These are phyloP conservation scores for Prionace glauca DNA, from an alignment of 2,797 vertebrate genomes.

Conservation along the genomic window DNA sequence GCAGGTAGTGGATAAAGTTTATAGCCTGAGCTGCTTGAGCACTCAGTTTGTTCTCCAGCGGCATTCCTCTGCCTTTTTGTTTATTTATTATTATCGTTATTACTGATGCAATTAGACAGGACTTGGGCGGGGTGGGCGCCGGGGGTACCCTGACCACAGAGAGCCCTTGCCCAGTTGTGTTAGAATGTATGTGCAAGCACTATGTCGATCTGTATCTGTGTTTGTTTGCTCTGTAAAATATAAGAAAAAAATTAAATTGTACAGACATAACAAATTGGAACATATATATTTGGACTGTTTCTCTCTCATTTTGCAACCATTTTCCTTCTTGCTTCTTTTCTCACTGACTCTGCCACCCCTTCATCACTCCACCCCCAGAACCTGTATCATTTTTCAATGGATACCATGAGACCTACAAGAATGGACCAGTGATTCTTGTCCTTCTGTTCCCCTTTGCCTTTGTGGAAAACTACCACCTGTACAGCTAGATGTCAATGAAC, in stretches of 20 bases:
- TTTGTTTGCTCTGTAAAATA: too few relatives aligned
- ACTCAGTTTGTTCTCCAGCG: too few relatives aligned
- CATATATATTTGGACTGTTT: not conserved
- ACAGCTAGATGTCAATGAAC: not conserved
- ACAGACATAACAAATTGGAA: not conserved
- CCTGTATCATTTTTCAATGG: not conserved
- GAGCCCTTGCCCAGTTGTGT: too few relatives aligned
- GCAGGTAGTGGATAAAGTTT: too few relatives aligned
- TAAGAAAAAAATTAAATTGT: not conserved
- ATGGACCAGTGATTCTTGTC: not conserved
- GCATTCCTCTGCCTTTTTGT: too few relatives aligned
- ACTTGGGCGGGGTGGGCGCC: too few relatives aligned
- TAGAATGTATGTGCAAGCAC: too few relatives aligned
- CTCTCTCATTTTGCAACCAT: not conserved
- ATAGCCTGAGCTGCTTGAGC: too few relatives aligned
- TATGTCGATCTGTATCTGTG: too few relatives aligned
- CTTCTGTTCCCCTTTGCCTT: not conserved
- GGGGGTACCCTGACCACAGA: too few relatives aligned
- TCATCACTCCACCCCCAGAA: not conserved
- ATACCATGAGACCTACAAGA: not conserved
- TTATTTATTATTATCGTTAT: too few relatives aligned
- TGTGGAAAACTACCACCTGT: not conserved
- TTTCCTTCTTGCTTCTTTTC: not conserved
- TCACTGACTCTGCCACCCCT: not conserved
- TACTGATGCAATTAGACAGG: too few relatives aligned